A percentile compares a stretch with the other conserved stretches of the same genome.
Conservation (phyloP, 2,113 vertebrate genomes). For the Ceratotherium simum region DNA sequence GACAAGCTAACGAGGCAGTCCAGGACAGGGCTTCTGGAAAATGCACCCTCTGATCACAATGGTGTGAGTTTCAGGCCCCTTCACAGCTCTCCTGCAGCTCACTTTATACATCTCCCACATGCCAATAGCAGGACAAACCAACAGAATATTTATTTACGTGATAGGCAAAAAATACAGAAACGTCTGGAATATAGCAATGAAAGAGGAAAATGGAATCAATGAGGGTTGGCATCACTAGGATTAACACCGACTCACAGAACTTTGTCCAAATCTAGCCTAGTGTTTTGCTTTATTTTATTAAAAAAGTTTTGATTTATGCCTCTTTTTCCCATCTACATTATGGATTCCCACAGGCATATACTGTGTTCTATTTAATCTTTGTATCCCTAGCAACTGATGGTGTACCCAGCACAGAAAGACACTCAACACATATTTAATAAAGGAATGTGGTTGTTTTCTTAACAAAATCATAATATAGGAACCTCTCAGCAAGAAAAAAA, state of each 20-base stretch:
- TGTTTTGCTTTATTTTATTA: not conserved
- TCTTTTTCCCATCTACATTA: not conserved
- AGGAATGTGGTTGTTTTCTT: not conserved
- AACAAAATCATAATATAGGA: not conserved
- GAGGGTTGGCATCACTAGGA: not conserved
- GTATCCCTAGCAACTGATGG: not conserved
- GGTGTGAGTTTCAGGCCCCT: not conserved
- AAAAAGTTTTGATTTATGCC: not conserved
- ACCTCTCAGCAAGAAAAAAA: slow-evolving; percentile 23
- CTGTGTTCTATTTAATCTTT: not conserved
- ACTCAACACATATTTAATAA: not conserved
- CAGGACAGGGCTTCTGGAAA: not conserved
- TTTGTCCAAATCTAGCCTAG: not conserved
- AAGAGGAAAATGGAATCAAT: not conserved
- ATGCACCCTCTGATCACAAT: not conserved
- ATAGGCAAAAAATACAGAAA: not conserved
- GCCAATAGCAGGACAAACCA: not conserved
- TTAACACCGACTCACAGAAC: not conserved
- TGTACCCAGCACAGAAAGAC: not conserved
- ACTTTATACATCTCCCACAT: not conserved
- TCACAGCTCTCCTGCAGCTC: not conserved
- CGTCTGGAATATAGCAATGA: not conserved
- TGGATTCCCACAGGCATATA: not conserved
- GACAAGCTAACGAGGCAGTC: not conserved
- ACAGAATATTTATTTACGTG: not conserved